A percentile compares a stretch with the other conserved stretches of the same genome.
Conservation (phyloP, 2,113 vertebrate species). For the Phaetusa simplex region DNA sequence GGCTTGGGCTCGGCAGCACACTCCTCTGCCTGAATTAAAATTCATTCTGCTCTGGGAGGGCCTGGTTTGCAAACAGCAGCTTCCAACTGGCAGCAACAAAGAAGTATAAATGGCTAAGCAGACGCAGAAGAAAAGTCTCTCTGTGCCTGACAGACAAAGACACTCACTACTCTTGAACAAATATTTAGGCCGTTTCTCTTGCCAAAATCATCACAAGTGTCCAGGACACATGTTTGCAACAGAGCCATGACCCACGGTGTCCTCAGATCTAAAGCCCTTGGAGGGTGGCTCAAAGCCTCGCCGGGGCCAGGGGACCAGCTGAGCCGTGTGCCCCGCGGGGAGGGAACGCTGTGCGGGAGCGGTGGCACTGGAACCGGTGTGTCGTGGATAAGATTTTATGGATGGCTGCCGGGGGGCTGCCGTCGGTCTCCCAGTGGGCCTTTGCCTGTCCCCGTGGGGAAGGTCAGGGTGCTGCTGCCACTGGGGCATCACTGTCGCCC, state of each 20-base stretch:
- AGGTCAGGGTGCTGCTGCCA: rapidly evolving
- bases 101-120: slow-evolving; percentile 16
- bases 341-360: no score
- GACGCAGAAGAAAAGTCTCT: slow-evolving; percentile 28
- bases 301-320: neutral
- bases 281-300: neutral
- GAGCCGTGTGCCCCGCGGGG: rapidly evolving
- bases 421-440: rapidly evolving
- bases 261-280: neutral
- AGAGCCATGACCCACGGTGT: neutral
- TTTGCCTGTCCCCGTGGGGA: rapidly evolving
- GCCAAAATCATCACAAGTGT: slow-evolving; percentile 16
- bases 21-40: neutral
- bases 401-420: neutral
- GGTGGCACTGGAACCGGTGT: rapidly evolving
- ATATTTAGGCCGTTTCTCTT: slow-evolving; percentile 6
- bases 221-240: slow-evolving; percentile 6
- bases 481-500: rapidly evolving
- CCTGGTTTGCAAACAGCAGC: neutral
- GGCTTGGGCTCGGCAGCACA: rapidly evolving
- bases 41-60: neutral
- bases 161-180: slow-evolving; percentile 16
- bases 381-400: rapidly evolving
- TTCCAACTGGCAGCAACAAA: slow-evolving; percentile 56
- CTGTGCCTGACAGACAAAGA: slow-evolving; percentile 46